Conservation (phyloP, 1,140 invertebrate genomes). For the Brachionus plicatilis region DNA sequence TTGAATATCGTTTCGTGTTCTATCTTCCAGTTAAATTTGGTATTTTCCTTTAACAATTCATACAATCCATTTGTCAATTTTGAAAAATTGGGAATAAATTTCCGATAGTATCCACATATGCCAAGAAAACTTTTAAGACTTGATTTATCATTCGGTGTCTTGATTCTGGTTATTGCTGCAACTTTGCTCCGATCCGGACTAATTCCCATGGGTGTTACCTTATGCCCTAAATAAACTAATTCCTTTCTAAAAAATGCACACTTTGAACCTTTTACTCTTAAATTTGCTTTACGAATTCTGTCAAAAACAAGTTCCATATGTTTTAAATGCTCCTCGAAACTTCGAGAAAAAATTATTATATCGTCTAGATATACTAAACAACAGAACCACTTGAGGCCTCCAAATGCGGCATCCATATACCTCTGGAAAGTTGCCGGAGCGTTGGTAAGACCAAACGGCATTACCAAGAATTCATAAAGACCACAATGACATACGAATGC, state of each 20-base stretch:
- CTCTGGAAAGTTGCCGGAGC: background rate
- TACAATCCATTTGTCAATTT: constrained; percentile 43
- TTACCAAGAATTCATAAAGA: background rate
- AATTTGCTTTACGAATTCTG: constrained; percentile 47
- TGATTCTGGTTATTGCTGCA: background rate
- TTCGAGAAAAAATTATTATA: constrained; percentile 52
- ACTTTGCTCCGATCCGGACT: background rate
- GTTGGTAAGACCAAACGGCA: background rate
- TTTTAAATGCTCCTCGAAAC: constrained; percentile 52
- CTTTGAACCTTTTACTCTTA: constrained; percentile 45
- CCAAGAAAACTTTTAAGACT: background rate
- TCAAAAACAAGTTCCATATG: constrained; percentile 49
- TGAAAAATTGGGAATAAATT: constrained; percentile 46
- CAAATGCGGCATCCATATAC: background rate
- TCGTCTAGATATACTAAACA: constrained; percentile 55
- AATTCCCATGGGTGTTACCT: background rate
- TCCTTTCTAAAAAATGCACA: background rate
- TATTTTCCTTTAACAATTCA: background rate
- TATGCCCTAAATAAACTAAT: background rate
- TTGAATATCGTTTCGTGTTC: background rate
- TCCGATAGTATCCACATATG: constrained; percentile 31
- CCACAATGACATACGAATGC: constrained; percentile 37
- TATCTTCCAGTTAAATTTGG: background rate
- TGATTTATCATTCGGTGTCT: background rate
- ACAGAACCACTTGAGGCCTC: background rate